Conservation (phyloP, 2,888 invertebrate species). For the Schrankia costaestrigalis region DNA sequence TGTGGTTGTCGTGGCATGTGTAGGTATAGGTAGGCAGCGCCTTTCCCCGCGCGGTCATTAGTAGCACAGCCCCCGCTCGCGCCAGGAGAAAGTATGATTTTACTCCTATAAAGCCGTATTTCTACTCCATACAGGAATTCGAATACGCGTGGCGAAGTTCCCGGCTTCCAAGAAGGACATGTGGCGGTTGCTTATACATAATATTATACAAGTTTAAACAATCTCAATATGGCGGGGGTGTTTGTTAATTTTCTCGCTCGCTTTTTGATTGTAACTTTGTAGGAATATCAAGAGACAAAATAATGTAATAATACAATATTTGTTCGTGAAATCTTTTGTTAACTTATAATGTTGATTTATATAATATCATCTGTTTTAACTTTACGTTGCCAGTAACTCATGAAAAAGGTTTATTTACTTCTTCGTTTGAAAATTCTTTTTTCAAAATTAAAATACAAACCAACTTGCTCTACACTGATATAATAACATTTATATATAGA, state of each 20-base stretch:
- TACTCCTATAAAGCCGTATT: conserved; percentile 81
- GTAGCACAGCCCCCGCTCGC: conserved; percentile 65
- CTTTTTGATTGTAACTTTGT: conserved; percentile 33
- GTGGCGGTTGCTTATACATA: conserved; percentile 72
- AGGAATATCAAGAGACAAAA: conserved; percentile 8
- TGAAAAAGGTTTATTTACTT: too few relatives aligned
- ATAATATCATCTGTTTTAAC: too few relatives aligned
- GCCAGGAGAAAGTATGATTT: conserved; percentile 80
- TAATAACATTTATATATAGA: conserved; percentile 30
- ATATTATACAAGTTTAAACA: conserved; percentile 75
- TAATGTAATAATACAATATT: conserved; percentile 10
- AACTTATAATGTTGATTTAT: too few relatives aligned
- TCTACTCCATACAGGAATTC: conserved; percentile 81
- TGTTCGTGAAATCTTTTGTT: too few relatives aligned
- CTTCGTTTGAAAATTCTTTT: too few relatives aligned
- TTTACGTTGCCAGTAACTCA: too few relatives aligned
- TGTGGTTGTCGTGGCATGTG: conserved; percentile 73
- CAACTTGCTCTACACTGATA: conserved; percentile 18
- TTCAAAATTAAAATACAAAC: too few relatives aligned
- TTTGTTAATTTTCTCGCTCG: conserved; percentile 55
- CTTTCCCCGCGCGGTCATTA: conserved; percentile 81
- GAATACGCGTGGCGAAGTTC: conserved; percentile 73
- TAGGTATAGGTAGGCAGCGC: conserved; percentile 62
- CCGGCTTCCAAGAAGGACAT: conserved; percentile 73
- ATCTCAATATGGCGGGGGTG: conserved; percentile 63